A percentile compares a stretch with the other conserved stretches of the same genome.
phyloP scores from a whole-genome alignment of 2,797 vertebrate species.

The Poecilia gillii region DNA sequence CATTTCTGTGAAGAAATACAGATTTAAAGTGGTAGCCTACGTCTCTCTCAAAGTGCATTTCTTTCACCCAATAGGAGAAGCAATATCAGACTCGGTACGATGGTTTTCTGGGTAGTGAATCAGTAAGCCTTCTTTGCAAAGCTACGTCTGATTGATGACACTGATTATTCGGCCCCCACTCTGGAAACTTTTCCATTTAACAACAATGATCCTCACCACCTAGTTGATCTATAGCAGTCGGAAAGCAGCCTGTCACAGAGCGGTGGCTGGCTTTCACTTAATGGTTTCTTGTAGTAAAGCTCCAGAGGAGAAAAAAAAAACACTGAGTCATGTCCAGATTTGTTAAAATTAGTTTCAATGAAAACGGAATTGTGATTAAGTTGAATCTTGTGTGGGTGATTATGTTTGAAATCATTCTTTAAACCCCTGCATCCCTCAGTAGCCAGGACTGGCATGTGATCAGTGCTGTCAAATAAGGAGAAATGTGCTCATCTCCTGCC shows the following conservation, averaged over 20 bases:
- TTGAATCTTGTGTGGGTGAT: constrained; percentile 50
- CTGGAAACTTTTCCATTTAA: constrained; percentile 31
- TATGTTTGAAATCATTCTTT: constrained; percentile 39
- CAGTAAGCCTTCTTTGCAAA: constrained; percentile 26
- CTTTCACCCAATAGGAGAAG: constrained; percentile 11
- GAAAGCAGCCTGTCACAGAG: constrained; percentile 36
- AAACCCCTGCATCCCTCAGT: constrained; percentile 33
- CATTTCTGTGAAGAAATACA: neutral
- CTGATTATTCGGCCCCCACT: constrained; percentile 34
- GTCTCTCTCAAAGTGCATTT: constrained; percentile 28
- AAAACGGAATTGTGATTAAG: constrained; percentile 37
- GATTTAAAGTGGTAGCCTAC: constrained; percentile 2
- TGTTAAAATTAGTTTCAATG: constrained; percentile 31
- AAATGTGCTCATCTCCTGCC: constrained; percentile 44
- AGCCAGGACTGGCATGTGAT: constrained; percentile 63
- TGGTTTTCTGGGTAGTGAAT: constrained; percentile 34
- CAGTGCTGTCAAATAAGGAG: constrained; percentile 56
- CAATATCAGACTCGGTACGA: constrained; percentile 15
- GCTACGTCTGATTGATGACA: constrained; percentile 45
- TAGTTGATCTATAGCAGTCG: constrained; percentile 33
- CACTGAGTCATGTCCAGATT: constrained; percentile 10
- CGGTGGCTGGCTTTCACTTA: constrained; percentile 31
- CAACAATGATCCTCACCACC: constrained; percentile 2
- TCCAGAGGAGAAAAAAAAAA: neutral
- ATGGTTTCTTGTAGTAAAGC: constrained; percentile 17